Conservation (phyloP, 2,888 invertebrate genomes). For the Drosophila barbarae region DNA sequence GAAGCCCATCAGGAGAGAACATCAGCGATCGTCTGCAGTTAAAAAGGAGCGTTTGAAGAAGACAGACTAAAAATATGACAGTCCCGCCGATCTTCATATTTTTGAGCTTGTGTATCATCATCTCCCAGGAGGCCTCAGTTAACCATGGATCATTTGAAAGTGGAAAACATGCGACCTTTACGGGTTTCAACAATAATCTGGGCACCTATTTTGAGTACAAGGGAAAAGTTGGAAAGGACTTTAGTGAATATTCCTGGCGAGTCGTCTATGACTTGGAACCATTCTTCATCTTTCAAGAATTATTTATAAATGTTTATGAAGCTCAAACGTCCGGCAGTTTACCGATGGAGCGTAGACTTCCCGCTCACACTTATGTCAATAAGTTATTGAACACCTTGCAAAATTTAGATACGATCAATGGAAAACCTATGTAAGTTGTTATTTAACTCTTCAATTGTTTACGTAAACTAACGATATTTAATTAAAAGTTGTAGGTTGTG, state of each 20-base stretch:
- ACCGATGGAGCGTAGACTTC: not conserved
- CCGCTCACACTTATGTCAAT: no score
- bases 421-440: not conserved
- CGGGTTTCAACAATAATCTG: not conserved
- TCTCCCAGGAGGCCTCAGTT: not conserved
- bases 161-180: not conserved
- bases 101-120: not conserved
- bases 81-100: not conserved
- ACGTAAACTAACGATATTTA: not conserved
- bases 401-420: not conserved
- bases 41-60: not conserved
- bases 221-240: not conserved
- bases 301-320: not conserved
- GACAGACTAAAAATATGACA: not conserved
- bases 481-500: not conserved
- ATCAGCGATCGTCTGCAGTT: not conserved
- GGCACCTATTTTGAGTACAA: slow-evolving; percentile 2
- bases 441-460: not conserved
- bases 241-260: not conserved
- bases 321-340: not conserved
- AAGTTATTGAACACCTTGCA: not conserved
- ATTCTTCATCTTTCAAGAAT: not conserved
- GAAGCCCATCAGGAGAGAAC: not conserved
- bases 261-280: not conserved
- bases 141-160: not conserved